Evolutionary conservation across 1,140 invertebrate genomes (phyloP), one percentile per base, ranked within the genome.

Genomic region (Nasonia vitripennis): DNA sequence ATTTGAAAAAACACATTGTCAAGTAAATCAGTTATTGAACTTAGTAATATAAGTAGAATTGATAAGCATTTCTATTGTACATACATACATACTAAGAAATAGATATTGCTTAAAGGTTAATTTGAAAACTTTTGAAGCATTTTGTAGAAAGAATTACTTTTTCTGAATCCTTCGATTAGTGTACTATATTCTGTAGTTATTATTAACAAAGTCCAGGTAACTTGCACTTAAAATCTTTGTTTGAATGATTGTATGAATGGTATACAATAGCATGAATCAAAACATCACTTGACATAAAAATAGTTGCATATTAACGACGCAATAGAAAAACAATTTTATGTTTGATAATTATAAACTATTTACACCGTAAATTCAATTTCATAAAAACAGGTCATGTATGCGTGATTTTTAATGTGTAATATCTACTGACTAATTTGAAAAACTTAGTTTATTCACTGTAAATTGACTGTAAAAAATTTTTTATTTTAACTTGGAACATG

Each of bases 51-150:
- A 12, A 71, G 73, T 78, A 14, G 51, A 20, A 78, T 34, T 20
- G 0, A 78, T 70, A 71, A 84, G 75, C 67, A 84, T 84, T 84
- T 84, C 83, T 84, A 78, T 78, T 84, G 83, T 84, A 51, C 14
- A 51, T 17, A 51, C 17, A 62, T 62, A 84, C 68, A 71, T 84
- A 84, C 37, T 31, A 51, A 84, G 14, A 70, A 68, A 41, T 78
- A 84, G 45, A 71, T 14, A 48, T 10, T 82, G 27, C 45, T 70
- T 84, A 23, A 41, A 71, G 70, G 67, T 51, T 34, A n/a, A 62
- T 68, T 48, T 78, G 78, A 27, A 83, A 83, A 83, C 27, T 31
- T 48, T 83, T 45, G 17, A 83, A 48, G 75, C 74, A 83, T 83
- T 83, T 83, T 75, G n/a, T 83, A 78, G 55, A 45, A 77, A 71